These are phyloP conservation scores for Aythya baeri DNA, from an alignment of 2,113 vertebrate genomes.

Conservation along the genomic window DNA sequence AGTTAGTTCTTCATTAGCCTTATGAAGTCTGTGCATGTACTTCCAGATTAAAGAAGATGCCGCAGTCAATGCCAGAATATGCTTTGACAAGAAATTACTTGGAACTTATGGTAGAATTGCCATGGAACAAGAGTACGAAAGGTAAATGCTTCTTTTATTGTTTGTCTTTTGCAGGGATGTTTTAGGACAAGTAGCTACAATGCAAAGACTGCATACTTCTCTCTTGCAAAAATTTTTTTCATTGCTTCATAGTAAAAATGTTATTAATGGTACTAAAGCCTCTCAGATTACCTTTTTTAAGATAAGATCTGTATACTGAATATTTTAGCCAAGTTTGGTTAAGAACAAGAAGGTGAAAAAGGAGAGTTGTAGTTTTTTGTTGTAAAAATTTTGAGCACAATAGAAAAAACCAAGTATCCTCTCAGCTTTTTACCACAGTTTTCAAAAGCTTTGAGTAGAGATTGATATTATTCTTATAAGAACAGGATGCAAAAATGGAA, in stretches of 20 bases:
- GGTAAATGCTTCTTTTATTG: constrained; percentile 56
- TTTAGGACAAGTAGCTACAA: neutral
- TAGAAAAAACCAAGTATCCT: neutral
- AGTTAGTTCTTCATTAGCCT: neutral
- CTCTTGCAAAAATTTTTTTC: neutral
- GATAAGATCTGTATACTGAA: neutral
- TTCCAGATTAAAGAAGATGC: constrained; percentile 96
- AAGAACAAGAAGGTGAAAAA: neutral
- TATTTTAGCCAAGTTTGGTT: neutral
- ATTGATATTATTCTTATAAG: neutral
- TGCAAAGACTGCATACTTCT: neutral
- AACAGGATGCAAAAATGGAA: neutral
- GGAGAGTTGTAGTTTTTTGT: neutral
- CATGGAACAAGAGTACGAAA: constrained; percentile 94
- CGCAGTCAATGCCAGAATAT: constrained; percentile 97
- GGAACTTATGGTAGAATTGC: constrained; percentile 96
- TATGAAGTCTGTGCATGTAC: neutral
- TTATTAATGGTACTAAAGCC: neutral
- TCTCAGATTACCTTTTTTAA: neutral
- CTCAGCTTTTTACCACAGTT: neutral
- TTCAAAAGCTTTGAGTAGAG: neutral
- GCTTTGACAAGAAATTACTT: constrained; percentile 95
- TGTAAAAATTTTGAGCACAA: neutral
- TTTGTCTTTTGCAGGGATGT: neutral
- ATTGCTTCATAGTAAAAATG: neutral